Percentiles rank a stretch among this genome's conserved stretches.
Conservation (phyloP, 2,797 vertebrate species). For the Pristis pectinata region DNA sequence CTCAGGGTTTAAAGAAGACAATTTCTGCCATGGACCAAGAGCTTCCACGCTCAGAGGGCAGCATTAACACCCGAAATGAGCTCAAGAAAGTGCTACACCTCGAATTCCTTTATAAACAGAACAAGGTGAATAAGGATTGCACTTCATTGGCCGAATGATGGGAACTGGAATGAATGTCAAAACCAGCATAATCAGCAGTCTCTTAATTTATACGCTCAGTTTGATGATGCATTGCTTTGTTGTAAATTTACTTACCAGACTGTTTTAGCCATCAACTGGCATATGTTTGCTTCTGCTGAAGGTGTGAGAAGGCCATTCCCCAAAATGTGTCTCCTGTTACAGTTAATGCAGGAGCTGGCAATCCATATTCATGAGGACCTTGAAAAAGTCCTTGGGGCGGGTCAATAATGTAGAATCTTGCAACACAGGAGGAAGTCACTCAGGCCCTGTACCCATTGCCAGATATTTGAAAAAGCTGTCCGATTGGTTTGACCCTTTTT, state of each 20-base stretch:
- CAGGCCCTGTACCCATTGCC: not conserved
- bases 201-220: not conserved
- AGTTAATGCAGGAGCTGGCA: not conserved
- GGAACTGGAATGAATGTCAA: not conserved
- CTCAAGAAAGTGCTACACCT: conserved; percentile 73
- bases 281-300: not conserved
- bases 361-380: not conserved
- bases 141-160: not conserved
- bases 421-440: not conserved
- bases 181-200: not conserved
- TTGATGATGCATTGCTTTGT: not conserved
- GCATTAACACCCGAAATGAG: conserved; percentile 79
- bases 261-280: not conserved
- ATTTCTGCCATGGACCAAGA: conserved; percentile 80
- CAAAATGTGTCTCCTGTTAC: not conserved
- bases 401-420: not conserved
- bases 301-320: not conserved
- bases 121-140: conserved; percentile 67
- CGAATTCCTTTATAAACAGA: conserved; percentile 72
- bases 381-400: not conserved
- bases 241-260: not conserved
- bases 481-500: not conserved
- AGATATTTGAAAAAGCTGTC: not conserved
- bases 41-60: conserved; percentile 71
- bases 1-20: conserved; percentile 81